Conservation (phyloP, 2,888 invertebrate genomes). For the Caradrina kadenii region DNA sequence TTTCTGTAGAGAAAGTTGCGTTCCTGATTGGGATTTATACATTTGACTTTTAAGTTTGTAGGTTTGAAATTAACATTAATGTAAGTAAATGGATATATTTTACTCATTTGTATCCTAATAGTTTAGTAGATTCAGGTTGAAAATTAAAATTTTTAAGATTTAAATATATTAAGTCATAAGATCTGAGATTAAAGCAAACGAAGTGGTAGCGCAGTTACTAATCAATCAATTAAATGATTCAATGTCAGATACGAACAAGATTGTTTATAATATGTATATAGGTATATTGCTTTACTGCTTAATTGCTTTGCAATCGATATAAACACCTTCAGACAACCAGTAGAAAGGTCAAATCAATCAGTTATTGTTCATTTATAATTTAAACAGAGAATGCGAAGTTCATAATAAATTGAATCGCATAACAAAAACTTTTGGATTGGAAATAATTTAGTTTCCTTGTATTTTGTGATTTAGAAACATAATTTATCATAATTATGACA, state of each 20-base stretch:
- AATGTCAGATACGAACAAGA: conserved; percentile 49
- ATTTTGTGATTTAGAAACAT: conserved; percentile 42
- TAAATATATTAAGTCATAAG: neutral
- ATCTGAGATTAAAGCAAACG: conserved; percentile 17
- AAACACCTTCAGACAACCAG: conserved; percentile 56
- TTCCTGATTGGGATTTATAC: conserved; percentile 39
- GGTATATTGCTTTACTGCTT: conserved; percentile 43
- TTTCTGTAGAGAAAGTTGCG: conserved; percentile 42
- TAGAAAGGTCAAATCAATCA: conserved; percentile 68
- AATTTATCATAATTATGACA: conserved; percentile 62
- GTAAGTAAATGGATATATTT: neutral
- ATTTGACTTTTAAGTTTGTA: neutral
- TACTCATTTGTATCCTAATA: neutral
- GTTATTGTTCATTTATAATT: conserved; percentile 56
- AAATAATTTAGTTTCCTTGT: conserved; percentile 54
- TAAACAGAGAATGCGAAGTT: conserved; percentile 47
- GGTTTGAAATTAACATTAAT: neutral
- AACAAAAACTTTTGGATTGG: conserved; percentile 51
- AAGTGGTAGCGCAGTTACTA: conserved; percentile 30
- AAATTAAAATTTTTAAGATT: neutral
- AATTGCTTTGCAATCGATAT: conserved; percentile 53
- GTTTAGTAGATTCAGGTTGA: neutral
- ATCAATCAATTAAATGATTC: conserved; percentile 52
- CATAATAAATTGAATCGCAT: conserved; percentile 39
- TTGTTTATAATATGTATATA: conserved; percentile 27